Evolutionary conservation across 2,888 invertebrate species (phyloP).

Genomic region (Diarsia rubi): DNA sequence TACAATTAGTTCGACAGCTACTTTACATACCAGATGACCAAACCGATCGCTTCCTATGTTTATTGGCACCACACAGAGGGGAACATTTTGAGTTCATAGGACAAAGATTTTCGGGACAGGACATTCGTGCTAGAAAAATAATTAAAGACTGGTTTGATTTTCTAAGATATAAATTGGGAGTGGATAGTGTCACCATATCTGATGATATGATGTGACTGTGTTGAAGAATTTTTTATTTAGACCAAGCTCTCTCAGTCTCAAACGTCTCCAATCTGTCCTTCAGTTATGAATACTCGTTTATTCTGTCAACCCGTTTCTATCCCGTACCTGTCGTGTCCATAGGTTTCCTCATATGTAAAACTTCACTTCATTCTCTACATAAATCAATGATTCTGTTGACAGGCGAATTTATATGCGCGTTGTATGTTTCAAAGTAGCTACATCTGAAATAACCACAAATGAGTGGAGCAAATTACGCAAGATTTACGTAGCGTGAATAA

Average conservation of each 20-base stretch:
- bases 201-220: not conserved
- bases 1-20: constrained; percentile 19
- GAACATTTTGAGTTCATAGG: constrained; percentile 16
- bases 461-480: constrained; percentile 50
- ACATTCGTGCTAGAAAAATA: constrained; percentile 33
- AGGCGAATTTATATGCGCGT: constrained; percentile 21
- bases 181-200: not conserved
- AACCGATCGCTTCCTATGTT: constrained; percentile 50
- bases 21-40: constrained; percentile 52
- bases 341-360: not conserved
- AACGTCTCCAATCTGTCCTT: not conserved
- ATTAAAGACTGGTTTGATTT: not conserved
- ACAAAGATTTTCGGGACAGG: not conserved
- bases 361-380: constrained; percentile 7
- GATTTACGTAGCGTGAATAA: constrained; percentile 48
- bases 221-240: not conserved
- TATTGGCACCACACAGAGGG: constrained; percentile 22
- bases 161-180: constrained; percentile 2
- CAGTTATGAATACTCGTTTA: not conserved
- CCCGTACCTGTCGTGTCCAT: not conserved
- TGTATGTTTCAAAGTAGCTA: constrained; percentile 49
- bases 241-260: not conserved
- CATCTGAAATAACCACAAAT: constrained; percentile 59
- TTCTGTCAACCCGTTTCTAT: constrained; percentile 2
- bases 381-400: constrained; percentile 32